Conservation (phyloP, 2,797 vertebrate genomes). For the Kryptopterus vitreolus region DNA sequence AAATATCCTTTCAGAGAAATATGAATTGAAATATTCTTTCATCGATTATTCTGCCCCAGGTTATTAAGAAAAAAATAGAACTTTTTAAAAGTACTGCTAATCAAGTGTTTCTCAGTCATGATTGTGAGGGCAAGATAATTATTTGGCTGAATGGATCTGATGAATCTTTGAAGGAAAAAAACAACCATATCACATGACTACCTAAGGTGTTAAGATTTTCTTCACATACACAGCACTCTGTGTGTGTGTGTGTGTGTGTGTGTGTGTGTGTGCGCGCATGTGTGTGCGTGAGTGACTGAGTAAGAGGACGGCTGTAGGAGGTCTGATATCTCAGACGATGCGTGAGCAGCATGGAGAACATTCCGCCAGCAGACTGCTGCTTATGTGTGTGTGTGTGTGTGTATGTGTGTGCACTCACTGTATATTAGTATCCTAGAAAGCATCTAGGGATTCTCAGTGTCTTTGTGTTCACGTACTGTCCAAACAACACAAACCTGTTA, state of each 20-base stretch:
- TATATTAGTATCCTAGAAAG: conserved; percentile 22
- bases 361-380: conserved; percentile 29
- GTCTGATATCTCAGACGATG: conserved; percentile 60
- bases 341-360: conserved; percentile 60
- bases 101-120: too few species aligned
- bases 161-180: not conserved
- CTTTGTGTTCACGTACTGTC: conserved; percentile 17
- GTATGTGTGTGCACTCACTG: conserved; percentile 8
- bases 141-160: too few species aligned
- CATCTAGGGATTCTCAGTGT: conserved; percentile 20
- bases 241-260: conserved; percentile 37
- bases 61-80: too few species aligned
- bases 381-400: conserved; percentile 22
- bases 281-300: conserved; percentile 8
- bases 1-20: too few species aligned
- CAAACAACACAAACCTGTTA: conserved; percentile 12
- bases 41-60: too few species aligned
- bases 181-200: not conserved
- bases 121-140: too few species aligned
- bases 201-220: conserved; percentile 30
- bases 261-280: conserved; percentile 20
- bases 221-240: conserved; percentile 20
- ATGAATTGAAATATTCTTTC: too few species aligned
- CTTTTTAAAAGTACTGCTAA: too few species aligned
- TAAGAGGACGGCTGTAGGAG: conserved; percentile 42